Conservation (phyloP, 2,888 invertebrate species). For the Agonopterix alstromeriana region DNA sequence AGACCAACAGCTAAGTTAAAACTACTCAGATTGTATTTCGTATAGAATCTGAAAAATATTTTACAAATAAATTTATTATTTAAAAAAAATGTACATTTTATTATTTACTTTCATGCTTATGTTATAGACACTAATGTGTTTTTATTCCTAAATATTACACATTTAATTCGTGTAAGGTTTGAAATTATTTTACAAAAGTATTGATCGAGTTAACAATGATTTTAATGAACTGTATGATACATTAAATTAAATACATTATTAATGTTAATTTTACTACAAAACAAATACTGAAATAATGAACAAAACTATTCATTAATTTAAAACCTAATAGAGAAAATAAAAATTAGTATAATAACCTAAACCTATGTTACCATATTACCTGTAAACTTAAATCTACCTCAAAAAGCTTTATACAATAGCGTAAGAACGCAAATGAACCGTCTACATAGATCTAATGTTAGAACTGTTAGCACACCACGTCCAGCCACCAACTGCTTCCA, state of each 20-base stretch:
- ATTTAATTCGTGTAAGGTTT: too few species aligned
- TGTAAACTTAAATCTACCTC: conserved; percentile 24
- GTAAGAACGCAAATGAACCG: conserved; percentile 57
- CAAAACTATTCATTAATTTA: conserved; percentile 6
- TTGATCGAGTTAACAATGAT: too few species aligned
- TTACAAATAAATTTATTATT: too few species aligned
- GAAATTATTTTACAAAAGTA: too few species aligned
- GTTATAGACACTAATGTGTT: too few species aligned
- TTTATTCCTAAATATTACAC: too few species aligned
- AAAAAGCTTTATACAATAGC: conserved; percentile 50
- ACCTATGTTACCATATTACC: conserved; percentile 24
- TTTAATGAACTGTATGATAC: too few species aligned
- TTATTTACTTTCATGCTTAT: too few species aligned
- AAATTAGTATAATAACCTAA: background rate
- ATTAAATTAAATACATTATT: background rate
- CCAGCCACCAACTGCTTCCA: conserved; percentile 64
- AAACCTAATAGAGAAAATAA: background rate
- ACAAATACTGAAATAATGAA: conserved; percentile 15
- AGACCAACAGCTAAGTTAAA: too few species aligned
- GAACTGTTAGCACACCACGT: conserved; percentile 71
- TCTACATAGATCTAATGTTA: conserved; percentile 55
- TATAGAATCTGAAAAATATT: too few species aligned
- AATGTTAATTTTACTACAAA: conserved; percentile 11
- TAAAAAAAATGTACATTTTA: too few species aligned
- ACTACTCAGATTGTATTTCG: too few species aligned